These are phyloP conservation scores for Lipophrys pholis DNA, from an alignment of 2,113 vertebrate species.

Conservation along the genomic window DNA sequence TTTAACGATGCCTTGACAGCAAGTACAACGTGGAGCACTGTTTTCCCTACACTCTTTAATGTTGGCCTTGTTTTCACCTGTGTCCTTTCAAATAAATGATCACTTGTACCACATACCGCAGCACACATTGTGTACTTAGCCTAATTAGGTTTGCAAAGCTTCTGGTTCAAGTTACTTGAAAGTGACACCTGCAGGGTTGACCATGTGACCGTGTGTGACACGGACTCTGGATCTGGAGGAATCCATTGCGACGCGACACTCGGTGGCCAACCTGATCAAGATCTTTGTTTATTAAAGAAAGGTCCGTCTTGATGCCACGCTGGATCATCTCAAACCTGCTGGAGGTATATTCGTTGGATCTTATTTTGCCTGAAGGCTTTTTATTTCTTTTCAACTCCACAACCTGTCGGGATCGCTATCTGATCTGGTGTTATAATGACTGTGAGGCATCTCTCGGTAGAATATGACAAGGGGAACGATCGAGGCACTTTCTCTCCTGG, in stretches of 20 bases:
- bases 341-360: neutral
- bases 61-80: too few species aligned
- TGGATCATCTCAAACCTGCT: constrained; percentile 4
- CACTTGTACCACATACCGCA: neutral
- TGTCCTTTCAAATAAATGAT: too few species aligned
- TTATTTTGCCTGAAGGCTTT: neutral
- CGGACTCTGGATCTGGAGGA: constrained; percentile 32
- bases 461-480: constrained; percentile 63
- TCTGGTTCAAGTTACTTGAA: constrained; percentile 71
- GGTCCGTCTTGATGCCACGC: too few species aligned
- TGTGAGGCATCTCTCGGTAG: constrained; percentile 69
- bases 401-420: neutral
- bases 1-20: neutral
- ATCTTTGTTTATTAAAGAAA: constrained; percentile 4
- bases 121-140: neutral
- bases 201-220: constrained; percentile 59
- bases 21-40: too few species aligned
- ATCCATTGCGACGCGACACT: neutral
- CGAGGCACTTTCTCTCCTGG: constrained; percentile 67
- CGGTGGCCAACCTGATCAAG: neutral
- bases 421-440: constrained; percentile 52
- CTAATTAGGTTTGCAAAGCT: constrained; percentile 7
- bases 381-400: neutral
- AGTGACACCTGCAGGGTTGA: constrained; percentile 60
- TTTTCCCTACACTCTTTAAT: too few species aligned